Percentiles rank a stretch among this genome's conserved stretches.
phyloP scores from a whole-genome alignment of 2,113 vertebrate genomes.

The Rhagologus leucostigma region DNA sequence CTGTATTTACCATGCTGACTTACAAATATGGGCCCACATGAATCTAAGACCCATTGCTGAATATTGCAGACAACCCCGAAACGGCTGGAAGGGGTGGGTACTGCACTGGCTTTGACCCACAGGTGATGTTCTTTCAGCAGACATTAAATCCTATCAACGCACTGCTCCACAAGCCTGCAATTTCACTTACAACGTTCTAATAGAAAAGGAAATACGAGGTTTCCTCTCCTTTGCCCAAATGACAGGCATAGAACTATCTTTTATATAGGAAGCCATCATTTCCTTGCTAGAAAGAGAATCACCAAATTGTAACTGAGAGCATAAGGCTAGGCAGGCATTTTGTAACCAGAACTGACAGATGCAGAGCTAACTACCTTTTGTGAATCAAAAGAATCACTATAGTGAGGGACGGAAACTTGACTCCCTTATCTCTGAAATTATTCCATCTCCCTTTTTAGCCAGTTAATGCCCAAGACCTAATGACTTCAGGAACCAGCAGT shows the following conservation, averaged over 20 bases:
- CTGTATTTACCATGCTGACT: background rate
- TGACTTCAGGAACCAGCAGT: background rate
- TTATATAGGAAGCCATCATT: background rate
- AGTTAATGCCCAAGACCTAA: background rate
- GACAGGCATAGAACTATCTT: rapidly evolving
- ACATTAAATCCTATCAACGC: background rate
- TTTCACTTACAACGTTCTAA: background rate
- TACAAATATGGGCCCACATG: background rate
- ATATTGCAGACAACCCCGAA: background rate
- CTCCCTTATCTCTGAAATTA: background rate
- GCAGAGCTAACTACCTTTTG: background rate
- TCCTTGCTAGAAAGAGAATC: background rate
- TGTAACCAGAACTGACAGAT: background rate
- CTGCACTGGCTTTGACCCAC: background rate
- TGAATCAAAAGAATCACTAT: background rate
- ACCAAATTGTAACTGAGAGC: background rate
- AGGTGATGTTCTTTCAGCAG: background rate
- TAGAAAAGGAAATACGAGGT: background rate
- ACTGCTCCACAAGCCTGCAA: background rate
- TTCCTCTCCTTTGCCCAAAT: background rate
- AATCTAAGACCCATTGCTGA: background rate
- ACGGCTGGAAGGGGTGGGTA: background rate
- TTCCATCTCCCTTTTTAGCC: background rate
- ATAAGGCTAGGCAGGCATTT: background rate
- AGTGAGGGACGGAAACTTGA: background rate